A percentile compares a stretch with the other conserved stretches of the same genome.
Conservation (phyloP, 2,797 vertebrate genomes). For the Rhabdophis nuchalis region DNA sequence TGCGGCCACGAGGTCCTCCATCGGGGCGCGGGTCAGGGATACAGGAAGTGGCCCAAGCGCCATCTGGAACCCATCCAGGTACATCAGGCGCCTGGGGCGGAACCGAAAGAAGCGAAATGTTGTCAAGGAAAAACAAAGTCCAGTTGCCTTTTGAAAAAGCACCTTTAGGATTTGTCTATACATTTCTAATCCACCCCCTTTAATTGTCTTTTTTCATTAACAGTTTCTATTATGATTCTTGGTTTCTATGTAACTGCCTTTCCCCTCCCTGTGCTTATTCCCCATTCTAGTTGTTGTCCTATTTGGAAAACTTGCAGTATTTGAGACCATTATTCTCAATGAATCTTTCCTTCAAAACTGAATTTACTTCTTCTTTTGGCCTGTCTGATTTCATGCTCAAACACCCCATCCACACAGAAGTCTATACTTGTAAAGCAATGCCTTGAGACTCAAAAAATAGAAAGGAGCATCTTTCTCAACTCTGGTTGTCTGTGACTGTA, state of each 20-base stretch:
- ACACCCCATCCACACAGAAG: neutral
- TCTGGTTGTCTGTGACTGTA: neutral
- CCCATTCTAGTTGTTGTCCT: neutral
- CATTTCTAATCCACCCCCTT: neutral
- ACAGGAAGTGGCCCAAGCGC: no score
- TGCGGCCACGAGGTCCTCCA: no score
- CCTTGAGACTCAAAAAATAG: neutral
- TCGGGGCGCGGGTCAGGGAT: no score
- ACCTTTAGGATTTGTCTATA: neutral
- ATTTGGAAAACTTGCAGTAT: neutral
- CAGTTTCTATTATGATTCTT: neutral
- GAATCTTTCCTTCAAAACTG: neutral
- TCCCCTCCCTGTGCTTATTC: neutral
- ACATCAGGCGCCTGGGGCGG: no score
- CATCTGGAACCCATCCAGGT: no score
- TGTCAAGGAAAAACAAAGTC: neutral
- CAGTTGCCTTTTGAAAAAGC: neutral
- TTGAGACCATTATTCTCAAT: neutral
- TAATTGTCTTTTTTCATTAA: neutral
- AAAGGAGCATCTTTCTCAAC: neutral
- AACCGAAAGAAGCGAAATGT: neutral
- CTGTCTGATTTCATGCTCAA: neutral
- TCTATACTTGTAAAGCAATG: neutral
- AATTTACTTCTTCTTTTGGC: neutral
- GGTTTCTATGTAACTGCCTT: neutral